phyloP scores from a whole-genome alignment of 2,888 invertebrate genomes.

The Choreutis nemorana region DNA sequence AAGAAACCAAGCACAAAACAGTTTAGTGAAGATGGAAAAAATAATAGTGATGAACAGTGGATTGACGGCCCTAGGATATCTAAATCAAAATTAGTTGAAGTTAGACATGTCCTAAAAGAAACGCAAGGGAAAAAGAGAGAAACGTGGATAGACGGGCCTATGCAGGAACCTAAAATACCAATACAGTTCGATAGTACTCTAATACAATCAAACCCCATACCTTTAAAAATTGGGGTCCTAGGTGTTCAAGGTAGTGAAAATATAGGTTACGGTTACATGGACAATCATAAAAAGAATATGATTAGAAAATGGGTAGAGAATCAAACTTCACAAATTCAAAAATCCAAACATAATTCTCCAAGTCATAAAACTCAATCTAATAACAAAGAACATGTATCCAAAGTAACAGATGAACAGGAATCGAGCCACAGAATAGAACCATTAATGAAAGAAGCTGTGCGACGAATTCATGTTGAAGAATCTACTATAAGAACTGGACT shows the following conservation, averaged over 20 bases:
- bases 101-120: constrained; percentile 80
- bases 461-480: constrained; percentile 67
- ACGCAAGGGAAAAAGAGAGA: constrained; percentile 83
- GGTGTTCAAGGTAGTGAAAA: constrained; percentile 55
- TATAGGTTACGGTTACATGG: constrained; percentile 87
- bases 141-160: constrained; percentile 96
- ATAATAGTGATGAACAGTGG: constrained; percentile 89
- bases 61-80: constrained; percentile 94
- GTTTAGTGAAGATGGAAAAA: constrained; percentile 41
- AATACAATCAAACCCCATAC: constrained; percentile 62
- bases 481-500: constrained; percentile 69
- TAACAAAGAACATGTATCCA: constrained; percentile 29
- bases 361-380: constrained; percentile 36
- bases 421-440: constrained; percentile 49
- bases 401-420: constrained; percentile 32
- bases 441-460: constrained; percentile 57
- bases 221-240: constrained; percentile 48
- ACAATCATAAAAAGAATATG: constrained; percentile 92
- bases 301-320: constrained; percentile 94
- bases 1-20: constrained; percentile 56
- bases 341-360: constrained; percentile 67
- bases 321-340: constrained; percentile 83
- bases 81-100: constrained; percentile 82
- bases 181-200: constrained; percentile 61
- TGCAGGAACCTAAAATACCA: constrained; percentile 69